Evolutionary conservation across 2,888 invertebrate genomes (phyloP).

Genomic region (Agrochola lychnidis): DNA sequence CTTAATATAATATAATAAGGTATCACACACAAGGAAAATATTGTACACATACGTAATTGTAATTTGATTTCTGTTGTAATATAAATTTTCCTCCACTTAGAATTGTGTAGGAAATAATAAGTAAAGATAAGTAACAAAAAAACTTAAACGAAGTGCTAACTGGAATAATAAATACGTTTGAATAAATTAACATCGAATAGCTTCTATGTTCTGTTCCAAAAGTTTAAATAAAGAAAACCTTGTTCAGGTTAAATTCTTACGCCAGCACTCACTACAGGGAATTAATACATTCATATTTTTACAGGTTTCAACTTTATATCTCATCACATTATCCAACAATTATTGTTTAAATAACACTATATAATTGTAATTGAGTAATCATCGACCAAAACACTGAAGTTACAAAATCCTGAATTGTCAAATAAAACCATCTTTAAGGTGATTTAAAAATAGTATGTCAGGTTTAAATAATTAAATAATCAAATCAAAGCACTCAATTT

Average conservation of each 20-base stretch:
- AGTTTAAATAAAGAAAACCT: too few species aligned
- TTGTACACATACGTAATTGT: slow-evolving; percentile 35
- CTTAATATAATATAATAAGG: slow-evolving; percentile 43
- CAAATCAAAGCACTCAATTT: not conserved
- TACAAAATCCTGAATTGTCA: not conserved
- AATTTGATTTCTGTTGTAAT: slow-evolving; percentile 25
- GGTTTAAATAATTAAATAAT: not conserved
- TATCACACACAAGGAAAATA: slow-evolving; percentile 45
- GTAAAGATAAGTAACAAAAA: not conserved
- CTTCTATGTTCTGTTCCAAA: not conserved
- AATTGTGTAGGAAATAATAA: not conserved
- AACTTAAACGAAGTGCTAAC: not conserved
- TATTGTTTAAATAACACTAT: too few species aligned
- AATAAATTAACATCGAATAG: not conserved
- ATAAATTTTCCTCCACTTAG: slow-evolving; percentile 29
- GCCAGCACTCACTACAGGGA: not conserved
- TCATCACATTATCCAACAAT: not conserved
- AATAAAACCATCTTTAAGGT: not conserved
- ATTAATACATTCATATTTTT: not conserved
- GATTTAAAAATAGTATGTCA: not conserved
- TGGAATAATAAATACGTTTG: not conserved
- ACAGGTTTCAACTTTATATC: not conserved
- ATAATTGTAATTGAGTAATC: not conserved
- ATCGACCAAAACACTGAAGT: not conserved
- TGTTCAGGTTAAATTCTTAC: not conserved